These are phyloP conservation scores for Petrophora chlorosata DNA, from an alignment of 2,888 invertebrate genomes.

Conservation along the genomic window DNA sequence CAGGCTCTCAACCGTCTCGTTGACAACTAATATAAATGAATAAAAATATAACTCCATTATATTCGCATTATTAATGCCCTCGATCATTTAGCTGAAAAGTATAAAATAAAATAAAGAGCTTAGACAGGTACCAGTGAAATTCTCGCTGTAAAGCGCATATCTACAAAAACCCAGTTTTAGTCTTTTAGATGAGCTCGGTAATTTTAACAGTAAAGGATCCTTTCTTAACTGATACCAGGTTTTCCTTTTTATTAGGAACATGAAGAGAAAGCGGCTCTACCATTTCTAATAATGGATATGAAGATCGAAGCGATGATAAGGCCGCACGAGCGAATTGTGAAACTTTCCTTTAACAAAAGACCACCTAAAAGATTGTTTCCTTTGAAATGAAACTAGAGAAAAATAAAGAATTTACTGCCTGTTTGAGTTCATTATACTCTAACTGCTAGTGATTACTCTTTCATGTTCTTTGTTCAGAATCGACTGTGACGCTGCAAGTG, in stretches of 20 bases:
- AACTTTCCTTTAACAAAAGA: slow-evolving; percentile 1
- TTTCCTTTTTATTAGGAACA: slow-evolving; percentile 20
- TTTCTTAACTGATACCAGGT: slow-evolving; percentile 17
- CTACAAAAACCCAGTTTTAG: slow-evolving; percentile 12
- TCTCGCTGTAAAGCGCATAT: slow-evolving; percentile 15
- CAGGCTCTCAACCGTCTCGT: too few species aligned
- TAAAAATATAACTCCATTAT: too few species aligned
- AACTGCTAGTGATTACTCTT: background rate
- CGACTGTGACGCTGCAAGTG: background rate
- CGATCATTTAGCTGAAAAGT: slow-evolving; percentile 16
- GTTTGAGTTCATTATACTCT: slow-evolving; percentile 4
- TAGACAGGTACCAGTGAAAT: slow-evolving; percentile 8
- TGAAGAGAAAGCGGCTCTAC: slow-evolving; percentile 15
- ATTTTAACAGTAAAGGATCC: slow-evolving; percentile 14
- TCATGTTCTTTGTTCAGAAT: background rate
- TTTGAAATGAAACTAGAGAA: too few species aligned
- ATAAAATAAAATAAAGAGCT: slow-evolving; percentile 11
- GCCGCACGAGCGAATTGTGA: slow-evolving; percentile 6
- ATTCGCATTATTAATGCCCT: too few species aligned
- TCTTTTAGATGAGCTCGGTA: slow-evolving; percentile 10
- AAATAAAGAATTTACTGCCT: too few species aligned
- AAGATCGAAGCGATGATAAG: slow-evolving; percentile 19
- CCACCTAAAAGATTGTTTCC: background rate
- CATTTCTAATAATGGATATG: slow-evolving; percentile 23
- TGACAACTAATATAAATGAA: too few species aligned